These are phyloP conservation scores for Drosophila paramelanica DNA, from an alignment of 2,888 invertebrate species.

Conservation along the genomic window DNA sequence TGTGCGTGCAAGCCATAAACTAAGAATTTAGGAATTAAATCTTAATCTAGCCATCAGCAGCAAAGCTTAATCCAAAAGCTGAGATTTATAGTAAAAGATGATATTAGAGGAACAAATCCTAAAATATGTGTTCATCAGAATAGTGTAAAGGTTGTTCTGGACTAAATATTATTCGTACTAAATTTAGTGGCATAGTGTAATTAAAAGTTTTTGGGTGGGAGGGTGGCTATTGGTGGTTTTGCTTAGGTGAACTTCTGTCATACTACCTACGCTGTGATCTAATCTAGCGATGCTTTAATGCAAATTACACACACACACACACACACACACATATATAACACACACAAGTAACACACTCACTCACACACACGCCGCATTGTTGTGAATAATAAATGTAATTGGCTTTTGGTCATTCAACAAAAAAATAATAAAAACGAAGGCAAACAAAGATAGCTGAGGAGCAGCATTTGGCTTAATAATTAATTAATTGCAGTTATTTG, in stretches of 20 bases:
- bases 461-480: conserved; percentile 55
- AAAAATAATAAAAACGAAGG: conserved; percentile 2
- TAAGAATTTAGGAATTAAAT: too few species aligned
- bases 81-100: too few species aligned
- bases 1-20: too few species aligned
- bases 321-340: neutral
- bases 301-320: conserved; percentile 40
- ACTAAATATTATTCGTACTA: neutral
- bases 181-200: neutral
- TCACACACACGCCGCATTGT: conserved; percentile 28
- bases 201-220: conserved; percentile 16
- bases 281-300: conserved; percentile 48
- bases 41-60: too few species aligned
- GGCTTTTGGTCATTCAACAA: conserved; percentile 59
- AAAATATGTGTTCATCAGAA: neutral
- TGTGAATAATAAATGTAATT: conserved; percentile 72
- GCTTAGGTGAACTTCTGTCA: conserved; percentile 27
- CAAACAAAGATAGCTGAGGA: conserved; percentile 19
- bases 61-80: too few species aligned
- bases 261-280: conserved; percentile 26
- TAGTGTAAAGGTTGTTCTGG: neutral
- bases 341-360: conserved; percentile 30
- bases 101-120: too few species aligned
- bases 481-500: conserved; percentile 61
- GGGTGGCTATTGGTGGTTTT: conserved; percentile 13